These are phyloP conservation scores for Stenopsyche tienmushanensis DNA, from an alignment of 1,140 invertebrate genomes.

Conservation along the genomic window DNA sequence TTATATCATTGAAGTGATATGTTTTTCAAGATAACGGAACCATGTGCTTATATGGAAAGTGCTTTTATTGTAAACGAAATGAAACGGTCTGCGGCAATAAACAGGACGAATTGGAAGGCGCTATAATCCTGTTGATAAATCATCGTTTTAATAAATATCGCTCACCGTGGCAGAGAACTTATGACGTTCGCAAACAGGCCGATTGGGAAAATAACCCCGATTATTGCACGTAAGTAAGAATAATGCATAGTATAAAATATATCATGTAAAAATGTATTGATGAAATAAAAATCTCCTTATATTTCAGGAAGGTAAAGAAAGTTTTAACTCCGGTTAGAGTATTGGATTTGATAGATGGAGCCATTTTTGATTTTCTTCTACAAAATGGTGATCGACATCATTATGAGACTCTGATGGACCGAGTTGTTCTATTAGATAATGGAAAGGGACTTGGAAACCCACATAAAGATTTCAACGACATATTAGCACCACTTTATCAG, in stretches of 20 bases:
- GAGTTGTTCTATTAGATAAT: constrained; percentile 86
- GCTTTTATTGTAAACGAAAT: constrained; percentile 80
- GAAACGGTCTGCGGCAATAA: constrained; percentile 80
- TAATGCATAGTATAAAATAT: not conserved
- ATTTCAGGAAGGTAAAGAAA: constrained; percentile 55
- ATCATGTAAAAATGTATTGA: not conserved
- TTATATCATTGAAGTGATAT: not conserved
- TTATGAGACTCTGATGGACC: constrained; percentile 79
- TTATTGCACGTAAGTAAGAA: constrained; percentile 69
- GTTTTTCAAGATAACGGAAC: constrained; percentile 52
- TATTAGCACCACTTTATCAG: constrained; percentile 86
- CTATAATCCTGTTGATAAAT: constrained; percentile 82
- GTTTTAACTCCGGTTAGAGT: constrained; percentile 63
- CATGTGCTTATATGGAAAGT: constrained; percentile 85
- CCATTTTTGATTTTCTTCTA: constrained; percentile 91
- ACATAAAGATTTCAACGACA: constrained; percentile 77
- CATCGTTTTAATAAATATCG: constrained; percentile 66
- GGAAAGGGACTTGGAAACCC: constrained; percentile 92
- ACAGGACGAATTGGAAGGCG: constrained; percentile 73
- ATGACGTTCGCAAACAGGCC: constrained; percentile 72
- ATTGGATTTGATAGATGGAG: constrained; percentile 82
- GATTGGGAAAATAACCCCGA: constrained; percentile 76
- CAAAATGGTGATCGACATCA: constrained; percentile 94
- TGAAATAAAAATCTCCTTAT: not conserved
- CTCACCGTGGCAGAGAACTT: constrained; percentile 89